phyloP scores from a whole-genome alignment of 1,140 invertebrate species.

The Melipona quadrifasciata region DNA sequence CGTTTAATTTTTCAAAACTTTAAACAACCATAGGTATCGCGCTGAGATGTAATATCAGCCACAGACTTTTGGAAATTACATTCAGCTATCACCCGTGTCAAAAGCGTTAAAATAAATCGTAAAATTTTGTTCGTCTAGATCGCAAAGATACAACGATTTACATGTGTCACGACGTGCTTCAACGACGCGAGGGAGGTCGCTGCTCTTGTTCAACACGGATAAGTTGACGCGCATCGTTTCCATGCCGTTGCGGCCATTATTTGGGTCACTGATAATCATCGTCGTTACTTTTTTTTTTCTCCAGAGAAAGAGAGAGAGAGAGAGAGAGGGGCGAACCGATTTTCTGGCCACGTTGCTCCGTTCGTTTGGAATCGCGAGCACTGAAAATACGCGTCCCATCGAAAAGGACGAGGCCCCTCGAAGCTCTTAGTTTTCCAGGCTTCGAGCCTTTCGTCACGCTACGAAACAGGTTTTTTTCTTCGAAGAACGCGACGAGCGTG shows the following conservation, averaged over 20 bases:
- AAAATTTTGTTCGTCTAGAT: too few relatives aligned
- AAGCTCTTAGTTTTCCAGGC: too few relatives aligned
- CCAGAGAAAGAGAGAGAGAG: not conserved
- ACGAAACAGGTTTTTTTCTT: slow-evolving; percentile 14
- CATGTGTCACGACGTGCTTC: not conserved
- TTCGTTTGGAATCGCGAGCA: not conserved
- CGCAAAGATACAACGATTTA: too few relatives aligned
- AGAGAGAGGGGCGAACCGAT: not conserved
- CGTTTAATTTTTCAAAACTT: too few relatives aligned
- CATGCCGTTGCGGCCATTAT: slow-evolving; percentile 37
- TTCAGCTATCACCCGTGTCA: too few relatives aligned
- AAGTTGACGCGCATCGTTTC: slow-evolving; percentile 9
- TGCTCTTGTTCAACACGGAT: not conserved
- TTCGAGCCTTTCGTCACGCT: not conserved
- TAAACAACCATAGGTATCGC: too few relatives aligned
- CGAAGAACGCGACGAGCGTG: slow-evolving; percentile 45
- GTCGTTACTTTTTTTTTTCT: slow-evolving; percentile 29
- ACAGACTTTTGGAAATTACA: too few relatives aligned
- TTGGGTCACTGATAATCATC: slow-evolving; percentile 46
- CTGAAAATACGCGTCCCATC: not conserved
- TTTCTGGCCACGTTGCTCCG: slow-evolving; percentile 18
- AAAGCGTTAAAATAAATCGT: too few relatives aligned
- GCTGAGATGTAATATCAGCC: too few relatives aligned
- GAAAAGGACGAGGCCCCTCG: not conserved
- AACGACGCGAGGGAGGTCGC: not conserved